phyloP scores from a whole-genome alignment of 2,888 invertebrate genomes.

The Steinernema scapterisci region DNA sequence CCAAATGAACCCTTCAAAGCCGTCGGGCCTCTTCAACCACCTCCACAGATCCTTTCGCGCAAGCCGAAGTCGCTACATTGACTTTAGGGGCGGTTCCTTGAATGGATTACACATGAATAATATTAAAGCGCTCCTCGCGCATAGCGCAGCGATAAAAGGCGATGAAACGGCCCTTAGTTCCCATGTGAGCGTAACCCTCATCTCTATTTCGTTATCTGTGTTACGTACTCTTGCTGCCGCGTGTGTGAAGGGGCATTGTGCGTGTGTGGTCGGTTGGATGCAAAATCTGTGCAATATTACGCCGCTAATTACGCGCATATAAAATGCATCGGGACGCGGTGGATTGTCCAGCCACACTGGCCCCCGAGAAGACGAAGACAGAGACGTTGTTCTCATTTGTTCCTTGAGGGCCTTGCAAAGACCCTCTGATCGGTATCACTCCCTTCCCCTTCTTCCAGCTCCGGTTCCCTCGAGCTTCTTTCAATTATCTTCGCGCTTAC shows the following conservation, averaged over 20 bases:
- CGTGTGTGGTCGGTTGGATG: neutral
- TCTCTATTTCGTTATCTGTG: neutral
- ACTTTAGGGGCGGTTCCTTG: neutral
- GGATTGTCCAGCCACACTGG: neutral
- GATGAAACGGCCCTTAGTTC: neutral
- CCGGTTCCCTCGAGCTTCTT: neutral
- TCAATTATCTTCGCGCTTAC: neutral
- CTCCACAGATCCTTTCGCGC: too few relatives aligned
- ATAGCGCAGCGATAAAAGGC: neutral
- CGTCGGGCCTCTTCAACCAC: too few relatives aligned
- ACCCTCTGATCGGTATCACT: neutral
- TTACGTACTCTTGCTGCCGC: neutral
- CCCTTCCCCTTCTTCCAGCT: neutral
- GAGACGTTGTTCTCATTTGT: neutral
- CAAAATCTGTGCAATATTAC: slow-evolving; percentile 1
- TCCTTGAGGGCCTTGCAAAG: too few relatives aligned
- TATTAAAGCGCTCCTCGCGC: slow-evolving; percentile 11
- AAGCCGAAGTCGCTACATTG: too few relatives aligned
- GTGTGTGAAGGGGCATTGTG: neutral
- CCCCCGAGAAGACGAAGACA: too few relatives aligned
- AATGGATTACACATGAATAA: slow-evolving; percentile 14
- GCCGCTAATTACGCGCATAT: neutral
- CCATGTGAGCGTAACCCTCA: neutral
- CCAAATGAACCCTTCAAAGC: too few relatives aligned
- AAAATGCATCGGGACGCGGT: neutral